These are phyloP conservation scores for Coregonus sp. DNA, from an alignment of 2,797 vertebrate species.

Conservation along the genomic window DNA sequence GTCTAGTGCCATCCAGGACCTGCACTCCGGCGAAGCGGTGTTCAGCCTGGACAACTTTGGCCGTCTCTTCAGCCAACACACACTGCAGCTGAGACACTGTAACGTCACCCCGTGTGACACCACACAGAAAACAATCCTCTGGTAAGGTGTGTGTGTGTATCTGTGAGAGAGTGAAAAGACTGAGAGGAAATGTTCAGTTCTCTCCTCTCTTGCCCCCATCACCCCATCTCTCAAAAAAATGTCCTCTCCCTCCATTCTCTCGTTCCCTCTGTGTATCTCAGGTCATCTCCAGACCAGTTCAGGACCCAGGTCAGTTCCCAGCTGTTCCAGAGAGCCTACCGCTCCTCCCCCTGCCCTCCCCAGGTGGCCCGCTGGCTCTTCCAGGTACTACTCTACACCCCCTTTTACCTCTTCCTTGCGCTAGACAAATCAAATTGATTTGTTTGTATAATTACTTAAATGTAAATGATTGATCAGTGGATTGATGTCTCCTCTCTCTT, in stretches of 20 bases:
- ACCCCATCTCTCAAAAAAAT: no score
- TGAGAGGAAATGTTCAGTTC: no score
- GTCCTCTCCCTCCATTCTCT: background rate
- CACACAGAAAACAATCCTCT: conserved; percentile 84
- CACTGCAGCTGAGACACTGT: conserved; percentile 84
- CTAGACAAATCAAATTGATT: background rate
- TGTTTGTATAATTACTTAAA: no score
- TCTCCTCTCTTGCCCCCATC: no score
- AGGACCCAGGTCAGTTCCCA: conserved; percentile 81
- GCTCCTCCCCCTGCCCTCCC: conserved; percentile 80
- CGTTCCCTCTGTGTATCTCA: conserved; percentile 50
- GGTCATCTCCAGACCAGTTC: conserved; percentile 82
- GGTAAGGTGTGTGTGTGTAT: conserved; percentile 71
- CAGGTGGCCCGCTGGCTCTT: conserved; percentile 89
- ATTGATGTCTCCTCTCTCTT: background rate
- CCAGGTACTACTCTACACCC: conserved; percentile 76
- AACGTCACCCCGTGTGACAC: conserved; percentile 73
- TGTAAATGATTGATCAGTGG: no score
- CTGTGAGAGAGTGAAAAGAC: background rate
- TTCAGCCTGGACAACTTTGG: conserved; percentile 85
- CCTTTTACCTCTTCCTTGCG: background rate
- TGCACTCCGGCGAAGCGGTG: conserved; percentile 88
- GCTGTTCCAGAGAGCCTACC: conserved; percentile 83
- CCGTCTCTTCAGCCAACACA: conserved; percentile 82
- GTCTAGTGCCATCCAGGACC: conserved; percentile 83